Evolutionary conservation across 1,140 invertebrate genomes (phyloP).

Genomic region (Druon quercuslanigerum): DNA sequence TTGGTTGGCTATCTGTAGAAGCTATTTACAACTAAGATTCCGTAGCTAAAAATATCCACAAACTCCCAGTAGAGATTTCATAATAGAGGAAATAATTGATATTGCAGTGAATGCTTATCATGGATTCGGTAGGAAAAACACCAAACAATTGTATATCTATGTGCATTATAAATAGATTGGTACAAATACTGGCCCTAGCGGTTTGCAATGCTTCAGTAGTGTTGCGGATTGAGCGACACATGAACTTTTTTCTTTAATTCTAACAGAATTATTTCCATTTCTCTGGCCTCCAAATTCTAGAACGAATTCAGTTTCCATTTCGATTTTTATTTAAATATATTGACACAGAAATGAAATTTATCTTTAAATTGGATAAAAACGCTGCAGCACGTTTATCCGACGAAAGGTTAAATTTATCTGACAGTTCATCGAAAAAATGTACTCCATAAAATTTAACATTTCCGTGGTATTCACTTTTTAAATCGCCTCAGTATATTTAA

Average conservation of each 20-base stretch:
- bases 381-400: too few relatives aligned
- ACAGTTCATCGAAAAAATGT: too few relatives aligned
- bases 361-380: too few relatives aligned
- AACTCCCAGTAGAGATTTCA: constrained; percentile 12
- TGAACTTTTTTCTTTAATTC: neutral
- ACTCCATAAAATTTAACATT: too few relatives aligned
- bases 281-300: constrained; percentile 49
- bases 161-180: constrained; percentile 22
- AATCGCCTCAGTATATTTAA: too few relatives aligned
- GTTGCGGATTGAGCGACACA: neutral
- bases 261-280: neutral
- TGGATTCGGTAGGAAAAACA: constrained; percentile 11
- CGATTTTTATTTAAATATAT: constrained; percentile 24
- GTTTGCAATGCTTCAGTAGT: constrained; percentile 24
- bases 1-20: constrained; percentile 3
- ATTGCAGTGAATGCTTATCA: constrained; percentile 14
- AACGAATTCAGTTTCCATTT: constrained; percentile 54
- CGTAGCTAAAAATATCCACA: constrained; percentile 5
- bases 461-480: too few relatives aligned
- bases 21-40: constrained; percentile 17
- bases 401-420: too few relatives aligned
- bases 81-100: constrained; percentile 7
- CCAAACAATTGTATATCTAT: constrained; percentile 3
- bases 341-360: too few relatives aligned
- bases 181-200: constrained; percentile 28